Evolutionary conservation across 2,888 invertebrate species (phyloP).

Genomic region (Heliconius sara): DNA sequence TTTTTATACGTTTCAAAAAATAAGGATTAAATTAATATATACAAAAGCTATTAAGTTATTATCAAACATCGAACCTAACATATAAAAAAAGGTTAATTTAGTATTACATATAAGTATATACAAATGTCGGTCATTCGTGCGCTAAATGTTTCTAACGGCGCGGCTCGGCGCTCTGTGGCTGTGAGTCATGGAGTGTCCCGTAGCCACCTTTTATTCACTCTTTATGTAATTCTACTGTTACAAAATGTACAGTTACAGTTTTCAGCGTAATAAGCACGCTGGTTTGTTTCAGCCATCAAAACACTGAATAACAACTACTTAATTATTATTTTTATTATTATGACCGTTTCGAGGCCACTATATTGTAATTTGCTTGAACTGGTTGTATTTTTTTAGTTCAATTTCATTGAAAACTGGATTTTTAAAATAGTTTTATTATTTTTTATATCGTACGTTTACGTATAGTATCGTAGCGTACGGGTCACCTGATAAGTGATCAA

Average conservation of each 20-base stretch:
- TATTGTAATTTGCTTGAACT: conserved; percentile 53
- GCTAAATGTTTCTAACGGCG: conserved; percentile 62
- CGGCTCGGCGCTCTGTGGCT: not conserved
- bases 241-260: conserved; percentile 71
- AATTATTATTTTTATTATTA: conserved; percentile 53
- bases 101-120: not conserved
- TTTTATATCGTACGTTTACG: too few species aligned
- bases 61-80: not conserved
- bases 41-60: not conserved
- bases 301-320: conserved; percentile 60
- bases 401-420: not conserved
- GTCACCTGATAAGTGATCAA: too few species aligned
- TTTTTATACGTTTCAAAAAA: too few species aligned
- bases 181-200: conserved; percentile 60
- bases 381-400: conserved; percentile 18
- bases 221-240: conserved; percentile 76
- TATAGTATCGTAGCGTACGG: too few species aligned
- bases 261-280: conserved; percentile 60
- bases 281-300: conserved; percentile 64
- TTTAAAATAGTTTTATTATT: not conserved
- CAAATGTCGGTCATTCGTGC: conserved; percentile 37
- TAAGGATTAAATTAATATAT: too few species aligned
- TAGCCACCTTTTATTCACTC: conserved; percentile 56
- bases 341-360: conserved; percentile 62
- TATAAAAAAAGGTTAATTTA: not conserved